A percentile compares a stretch with the other conserved stretches of the same genome.
phyloP scores from a whole-genome alignment of 2,888 invertebrate genomes.

The Meta bourneti region DNA sequence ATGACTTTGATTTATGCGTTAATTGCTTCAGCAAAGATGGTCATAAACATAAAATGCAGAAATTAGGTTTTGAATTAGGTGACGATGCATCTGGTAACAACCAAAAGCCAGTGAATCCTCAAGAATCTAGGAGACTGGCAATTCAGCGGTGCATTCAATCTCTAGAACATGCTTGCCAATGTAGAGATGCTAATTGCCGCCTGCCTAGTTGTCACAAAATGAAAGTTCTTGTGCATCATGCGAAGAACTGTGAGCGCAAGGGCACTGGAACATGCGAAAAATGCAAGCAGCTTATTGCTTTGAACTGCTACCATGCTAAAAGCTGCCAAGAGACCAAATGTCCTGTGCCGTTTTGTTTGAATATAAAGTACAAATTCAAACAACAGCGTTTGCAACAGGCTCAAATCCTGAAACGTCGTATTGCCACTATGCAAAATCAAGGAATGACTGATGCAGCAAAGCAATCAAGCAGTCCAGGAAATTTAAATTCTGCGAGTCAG shows the following conservation, averaged over 20 bases:
- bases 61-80: constrained; percentile 90
- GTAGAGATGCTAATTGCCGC: constrained; percentile 98
- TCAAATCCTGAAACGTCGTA: constrained; percentile 88
- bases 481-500: constrained; percentile 79
- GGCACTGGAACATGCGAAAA: constrained; percentile 93
- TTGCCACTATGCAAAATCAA: constrained; percentile 82
- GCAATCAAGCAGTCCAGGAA: constrained; percentile 62
- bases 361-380: constrained; percentile 97
- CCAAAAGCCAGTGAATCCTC: constrained; percentile 85
- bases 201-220: constrained; percentile 98
- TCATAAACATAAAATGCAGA: constrained; percentile 98
- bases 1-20: constrained; percentile 99
- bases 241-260: constrained; percentile 96
- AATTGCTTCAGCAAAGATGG: constrained; percentile 95
- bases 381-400: constrained; percentile 98
- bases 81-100: constrained; percentile 49
- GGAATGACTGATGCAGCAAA: constrained; percentile 61
- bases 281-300: constrained; percentile 98
- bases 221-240: constrained; percentile 99
- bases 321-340: constrained; percentile 97
- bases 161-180: constrained; percentile 97
- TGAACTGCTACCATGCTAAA: constrained; percentile 99
- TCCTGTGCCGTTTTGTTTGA: constrained; percentile 98
- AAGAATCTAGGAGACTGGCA: constrained; percentile 91
- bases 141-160: constrained; percentile 96